Evolutionary conservation across 2,888 invertebrate genomes (phyloP).

Genomic region (Callimorpha dominula): DNA sequence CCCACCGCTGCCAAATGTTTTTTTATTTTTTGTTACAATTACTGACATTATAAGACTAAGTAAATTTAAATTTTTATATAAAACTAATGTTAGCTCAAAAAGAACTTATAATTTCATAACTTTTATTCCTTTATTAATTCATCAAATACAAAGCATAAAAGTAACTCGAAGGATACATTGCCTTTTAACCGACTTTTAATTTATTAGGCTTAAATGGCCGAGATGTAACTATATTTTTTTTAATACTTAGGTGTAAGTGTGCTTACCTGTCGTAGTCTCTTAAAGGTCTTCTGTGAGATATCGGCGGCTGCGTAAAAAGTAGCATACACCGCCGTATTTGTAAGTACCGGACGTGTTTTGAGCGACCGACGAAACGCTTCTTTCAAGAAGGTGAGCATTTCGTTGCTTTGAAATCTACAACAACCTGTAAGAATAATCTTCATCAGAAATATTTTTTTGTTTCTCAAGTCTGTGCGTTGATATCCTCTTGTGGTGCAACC

Average conservation of each 20-base stretch:
- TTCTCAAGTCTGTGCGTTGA: too few relatives aligned
- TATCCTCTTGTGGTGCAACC: too few relatives aligned
- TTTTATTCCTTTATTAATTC: too few relatives aligned
- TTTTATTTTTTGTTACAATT: constrained; percentile 42
- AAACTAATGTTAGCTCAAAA: too few relatives aligned
- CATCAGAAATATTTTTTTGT: background rate
- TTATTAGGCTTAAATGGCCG: too few relatives aligned
- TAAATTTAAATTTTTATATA: background rate
- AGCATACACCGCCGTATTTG: constrained; percentile 90
- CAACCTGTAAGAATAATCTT: background rate
- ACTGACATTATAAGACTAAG: background rate
- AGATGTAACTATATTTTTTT: too few relatives aligned
- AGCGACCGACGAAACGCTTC: constrained; percentile 68
- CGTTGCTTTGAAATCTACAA: background rate
- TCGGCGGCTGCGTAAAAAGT: constrained; percentile 93
- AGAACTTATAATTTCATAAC: too few relatives aligned
- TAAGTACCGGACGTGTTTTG: constrained; percentile 81
- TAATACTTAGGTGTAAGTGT: too few relatives aligned
- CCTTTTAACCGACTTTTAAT: too few relatives aligned
- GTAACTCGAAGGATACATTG: too few relatives aligned
- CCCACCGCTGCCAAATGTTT: constrained; percentile 92
- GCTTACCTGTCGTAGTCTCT: constrained; percentile 46
- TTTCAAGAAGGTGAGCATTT: constrained; percentile 62
- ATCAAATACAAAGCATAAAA: too few relatives aligned
- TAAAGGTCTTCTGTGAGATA: constrained; percentile 91